Base-by-base conservation (phyloP, 1,140 invertebrate genomes). In the Fopius arisanus region DNA sequence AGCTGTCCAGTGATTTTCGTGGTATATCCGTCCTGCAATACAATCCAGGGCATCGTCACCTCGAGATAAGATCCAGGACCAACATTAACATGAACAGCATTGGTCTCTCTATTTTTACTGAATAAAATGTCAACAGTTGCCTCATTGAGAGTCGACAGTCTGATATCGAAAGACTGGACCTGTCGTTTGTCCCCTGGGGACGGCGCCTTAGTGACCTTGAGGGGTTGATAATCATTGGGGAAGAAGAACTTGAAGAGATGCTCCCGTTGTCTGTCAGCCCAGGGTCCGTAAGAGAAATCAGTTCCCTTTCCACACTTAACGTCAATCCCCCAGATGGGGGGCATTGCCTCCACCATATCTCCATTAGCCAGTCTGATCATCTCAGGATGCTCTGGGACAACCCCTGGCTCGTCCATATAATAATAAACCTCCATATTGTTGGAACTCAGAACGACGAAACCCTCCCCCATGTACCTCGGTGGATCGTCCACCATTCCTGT, bases 201-300 rank as follows among this genome's bases (percentile, higher is more conserved):
- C 1, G 94, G 94, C 31, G 92, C 90, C 72, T 93, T 92, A 0
- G 94, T 95, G 1, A 94, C 90, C 84, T 93, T 91, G 73, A 94
- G 87, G 59, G 92, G 91, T 79, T 94, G 92, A 86, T 94, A 96
- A 85, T 96, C 95, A 73, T 95, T 93, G 3, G 98, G 97, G 84
- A 96, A 98, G 85, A 99, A 99, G 84, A 99, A 98, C 88, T 94
- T 97, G 86, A 96, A 99, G 16, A 99, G 87, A 87, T 97, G 93
- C 85, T 98, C 97, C 72, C 97, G 90, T 86, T 99, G 98, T 48
- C 97, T 90, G 86, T 99, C 98, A 5, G 97, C 97, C 97, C 97
- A 99, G 3, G 98, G 97, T 1, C 98, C 98, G 82, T 98, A 99
- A 86, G 96, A 98, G 79, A 99, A 97, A 83, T 99, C 96, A 43